Conservation (phyloP, 2,113 vertebrate genomes). For the Ctenodactylus gundi region DNA sequence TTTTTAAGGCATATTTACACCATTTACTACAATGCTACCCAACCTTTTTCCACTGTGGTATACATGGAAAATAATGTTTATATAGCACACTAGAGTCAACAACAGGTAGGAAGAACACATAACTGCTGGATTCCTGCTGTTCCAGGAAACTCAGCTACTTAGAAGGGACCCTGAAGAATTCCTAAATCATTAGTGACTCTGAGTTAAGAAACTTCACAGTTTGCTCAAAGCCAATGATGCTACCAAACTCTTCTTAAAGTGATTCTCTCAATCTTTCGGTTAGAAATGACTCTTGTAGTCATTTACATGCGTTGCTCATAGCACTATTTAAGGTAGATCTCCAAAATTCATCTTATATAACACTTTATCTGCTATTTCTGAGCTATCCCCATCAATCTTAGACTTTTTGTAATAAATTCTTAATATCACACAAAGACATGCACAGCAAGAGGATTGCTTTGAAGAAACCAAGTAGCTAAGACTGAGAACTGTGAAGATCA, state of each 20-base stretch:
- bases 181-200: neutral
- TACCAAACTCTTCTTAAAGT: neutral
- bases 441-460: neutral
- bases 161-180: neutral
- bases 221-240: neutral
- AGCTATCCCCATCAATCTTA: neutral
- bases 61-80: neutral
- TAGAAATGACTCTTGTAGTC: neutral
- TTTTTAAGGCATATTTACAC: neutral
- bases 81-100: neutral
- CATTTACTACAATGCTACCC: neutral
- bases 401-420: neutral
- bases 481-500: neutral
- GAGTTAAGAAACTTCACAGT: neutral
- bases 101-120: neutral
- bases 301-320: neutral
- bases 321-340: neutral
- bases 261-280: neutral
- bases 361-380: constrained; percentile 12
- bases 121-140: neutral
- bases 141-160: neutral
- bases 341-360: neutral
- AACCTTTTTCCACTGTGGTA: neutral
- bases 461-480: neutral
- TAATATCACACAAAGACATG: neutral